Percentiles rank a stretch among this genome's conserved stretches.
Evolutionary conservation across 2,888 invertebrate species (phyloP).

Genomic region (Limnephilus lunatus): DNA sequence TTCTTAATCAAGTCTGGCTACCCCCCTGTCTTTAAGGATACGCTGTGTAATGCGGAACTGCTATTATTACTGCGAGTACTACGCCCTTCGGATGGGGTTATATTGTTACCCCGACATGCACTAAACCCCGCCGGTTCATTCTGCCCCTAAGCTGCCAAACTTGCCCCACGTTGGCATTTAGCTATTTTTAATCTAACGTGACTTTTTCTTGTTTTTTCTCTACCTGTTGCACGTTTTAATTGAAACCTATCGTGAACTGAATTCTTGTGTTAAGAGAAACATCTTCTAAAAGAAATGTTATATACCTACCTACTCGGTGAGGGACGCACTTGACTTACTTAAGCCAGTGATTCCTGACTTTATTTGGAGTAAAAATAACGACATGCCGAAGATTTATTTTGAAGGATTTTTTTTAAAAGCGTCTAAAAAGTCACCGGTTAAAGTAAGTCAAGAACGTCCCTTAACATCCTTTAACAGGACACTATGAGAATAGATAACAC

Average conservation of each 20-base stretch:
- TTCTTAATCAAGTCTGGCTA: constrained; percentile 29
- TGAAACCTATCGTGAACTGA: neutral
- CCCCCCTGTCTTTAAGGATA: neutral
- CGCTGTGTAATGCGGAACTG: constrained; percentile 1
- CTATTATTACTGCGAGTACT: neutral
- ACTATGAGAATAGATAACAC: no score
- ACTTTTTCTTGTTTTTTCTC: neutral
- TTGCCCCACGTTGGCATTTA: neutral
- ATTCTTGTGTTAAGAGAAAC: neutral
- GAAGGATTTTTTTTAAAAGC: no score
- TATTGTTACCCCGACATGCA: neutral
- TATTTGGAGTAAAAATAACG: no score
- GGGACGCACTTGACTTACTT: no score
- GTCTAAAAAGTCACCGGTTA: no score
- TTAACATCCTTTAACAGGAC: no score
- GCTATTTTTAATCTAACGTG: neutral
- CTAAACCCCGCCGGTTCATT: constrained; percentile 9
- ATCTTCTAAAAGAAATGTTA: neutral
- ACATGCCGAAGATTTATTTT: no score
- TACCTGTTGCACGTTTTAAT: neutral
- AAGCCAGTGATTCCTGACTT: no score
- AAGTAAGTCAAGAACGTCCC: no score
- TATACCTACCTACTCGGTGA: neutral
- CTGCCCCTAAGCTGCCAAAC: neutral
- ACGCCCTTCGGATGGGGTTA: neutral